A percentile compares a stretch with the other conserved stretches of the same genome.
These are phyloP conservation scores for Caenorhabditis macrosperma DNA, from an alignment of 2,888 invertebrate genomes.

Conservation along the genomic window DNA sequence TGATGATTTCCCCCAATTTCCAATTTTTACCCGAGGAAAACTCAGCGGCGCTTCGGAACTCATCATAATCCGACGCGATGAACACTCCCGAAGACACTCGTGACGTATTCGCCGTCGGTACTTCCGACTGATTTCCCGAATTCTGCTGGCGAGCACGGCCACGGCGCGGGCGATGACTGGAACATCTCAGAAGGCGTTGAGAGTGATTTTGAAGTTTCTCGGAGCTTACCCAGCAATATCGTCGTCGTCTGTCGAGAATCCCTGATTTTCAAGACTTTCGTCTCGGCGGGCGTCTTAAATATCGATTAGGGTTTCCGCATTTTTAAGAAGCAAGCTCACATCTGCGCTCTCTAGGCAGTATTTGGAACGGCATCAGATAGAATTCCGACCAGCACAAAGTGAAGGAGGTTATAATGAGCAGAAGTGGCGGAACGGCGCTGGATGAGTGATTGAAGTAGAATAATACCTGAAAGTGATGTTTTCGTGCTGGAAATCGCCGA, in stretches of 20 bases:
- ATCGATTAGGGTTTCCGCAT: too few relatives aligned
- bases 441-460: slow-evolving; percentile 61
- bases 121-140: slow-evolving; percentile 19
- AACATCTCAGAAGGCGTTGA: neutral
- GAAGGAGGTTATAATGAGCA: slow-evolving; percentile 73
- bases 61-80: slow-evolving; percentile 62
- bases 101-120: slow-evolving; percentile 13
- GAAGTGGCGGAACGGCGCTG: slow-evolving; percentile 66
- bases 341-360: slow-evolving; percentile 72
- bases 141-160: slow-evolving; percentile 24
- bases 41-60: slow-evolving; percentile 63
- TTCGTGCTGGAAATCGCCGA: neutral
- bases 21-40: slow-evolving; percentile 56
- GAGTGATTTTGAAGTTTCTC: neutral
- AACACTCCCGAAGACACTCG: slow-evolving; percentile 37
- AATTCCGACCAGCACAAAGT: slow-evolving; percentile 75
- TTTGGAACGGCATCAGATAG: slow-evolving; percentile 77
- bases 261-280: slow-evolving; percentile 31
- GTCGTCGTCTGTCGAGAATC: slow-evolving; percentile 54
- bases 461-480: slow-evolving; percentile 42
- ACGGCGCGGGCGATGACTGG: slow-evolving; percentile 23
- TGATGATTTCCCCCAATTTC: neutral
- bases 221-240: slow-evolving; percentile 1
- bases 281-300: slow-evolving; percentile 46
- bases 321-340: too few relatives aligned